A percentile compares a stretch with the other conserved stretches of the same genome.
phyloP scores from a whole-genome alignment of 2,888 invertebrate species.

The Diarsia brunnea region DNA sequence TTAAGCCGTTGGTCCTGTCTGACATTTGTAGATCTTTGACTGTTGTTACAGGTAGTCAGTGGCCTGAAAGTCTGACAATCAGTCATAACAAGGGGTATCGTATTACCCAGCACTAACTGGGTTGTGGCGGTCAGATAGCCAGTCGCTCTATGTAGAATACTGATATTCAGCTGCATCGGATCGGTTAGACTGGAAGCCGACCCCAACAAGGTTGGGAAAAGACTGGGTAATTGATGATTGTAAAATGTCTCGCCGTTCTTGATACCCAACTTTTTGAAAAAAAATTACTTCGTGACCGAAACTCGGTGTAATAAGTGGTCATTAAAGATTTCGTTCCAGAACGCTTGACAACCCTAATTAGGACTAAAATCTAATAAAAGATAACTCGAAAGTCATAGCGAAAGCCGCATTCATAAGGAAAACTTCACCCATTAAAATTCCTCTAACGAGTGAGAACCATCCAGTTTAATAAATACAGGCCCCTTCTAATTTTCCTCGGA shows the following conservation, averaged over 20 bases:
- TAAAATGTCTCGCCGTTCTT: constrained; percentile 14
- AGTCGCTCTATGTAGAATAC: no score
- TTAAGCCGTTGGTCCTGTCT: no score
- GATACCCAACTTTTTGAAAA: constrained; percentile 30
- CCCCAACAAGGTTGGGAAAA: no score
- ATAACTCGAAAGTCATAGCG: constrained; percentile 85
- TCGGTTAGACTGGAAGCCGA: no score
- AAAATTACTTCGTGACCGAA: constrained; percentile 44
- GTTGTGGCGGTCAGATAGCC: no score
- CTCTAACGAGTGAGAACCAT: constrained; percentile 88
- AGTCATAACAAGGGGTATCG: no score
- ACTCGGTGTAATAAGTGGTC: constrained; percentile 69
- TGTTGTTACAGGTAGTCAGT: no score
- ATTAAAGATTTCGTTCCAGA: constrained; percentile 84
- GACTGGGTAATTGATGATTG: not conserved
- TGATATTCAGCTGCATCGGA: no score
- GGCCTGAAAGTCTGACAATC: no score
- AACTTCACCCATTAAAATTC: constrained; percentile 89
- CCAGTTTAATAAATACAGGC: constrained; percentile 89
- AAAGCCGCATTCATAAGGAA: constrained; percentile 89
- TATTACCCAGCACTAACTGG: no score
- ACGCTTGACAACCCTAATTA: constrained; percentile 87
- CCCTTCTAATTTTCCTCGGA: constrained; percentile 88
- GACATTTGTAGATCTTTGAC: no score
- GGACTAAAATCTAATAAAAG: constrained; percentile 88